Evolutionary conservation across 2,113 vertebrate genomes (phyloP), one percentile per base, ranked within the genome.

Genomic region (Peucedramus taeniatus): DNA sequence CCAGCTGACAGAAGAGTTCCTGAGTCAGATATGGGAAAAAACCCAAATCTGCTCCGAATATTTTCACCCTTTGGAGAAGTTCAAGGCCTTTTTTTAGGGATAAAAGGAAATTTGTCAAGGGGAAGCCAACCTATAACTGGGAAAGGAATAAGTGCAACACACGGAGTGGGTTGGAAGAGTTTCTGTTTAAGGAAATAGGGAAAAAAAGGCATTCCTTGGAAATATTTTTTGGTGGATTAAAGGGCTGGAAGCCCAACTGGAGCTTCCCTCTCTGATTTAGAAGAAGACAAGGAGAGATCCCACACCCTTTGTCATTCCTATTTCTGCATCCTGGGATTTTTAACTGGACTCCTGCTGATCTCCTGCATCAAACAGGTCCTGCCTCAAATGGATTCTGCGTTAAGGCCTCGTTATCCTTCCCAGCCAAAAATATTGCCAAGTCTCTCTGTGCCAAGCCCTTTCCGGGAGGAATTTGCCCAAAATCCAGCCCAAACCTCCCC

Each of bases 111-210:
- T 47, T 45, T 9, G 15, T 75, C 60, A 28, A 30, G 35, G 60
- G 15, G 30, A 54, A 79, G 13, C 0, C 2, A 79, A 24, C 7
- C 20, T 30, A 12, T 71, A 59, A 1, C 17, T 27, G 35, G 1
- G 22, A 27, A 56, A 65, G 49, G 71, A 31, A 3, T 1, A 26
- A 79, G 30, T 1, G 20, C 40, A 19, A 15, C 35, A 21, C 47
- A 19, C 0, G 15, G 56, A 68, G 6, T 12, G 11, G 3, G 15
- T 1, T 50, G 63, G 64, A 69, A 33, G 68, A 30, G 8, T 6
- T 51, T 21, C 15, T 3, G 5, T 57, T 70, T 11, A 22, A 39
- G 3, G 40, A 44, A 54, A 17, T 0, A 11, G 3, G 21, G 30
- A 19, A 6, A 30, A 76, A 83, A 76, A 64, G 9, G 20, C 6